Percentiles rank a stretch among this genome's conserved stretches.
Conservation (phyloP, 2,797 vertebrate genomes). For the Alcedo quadribrachys region DNA sequence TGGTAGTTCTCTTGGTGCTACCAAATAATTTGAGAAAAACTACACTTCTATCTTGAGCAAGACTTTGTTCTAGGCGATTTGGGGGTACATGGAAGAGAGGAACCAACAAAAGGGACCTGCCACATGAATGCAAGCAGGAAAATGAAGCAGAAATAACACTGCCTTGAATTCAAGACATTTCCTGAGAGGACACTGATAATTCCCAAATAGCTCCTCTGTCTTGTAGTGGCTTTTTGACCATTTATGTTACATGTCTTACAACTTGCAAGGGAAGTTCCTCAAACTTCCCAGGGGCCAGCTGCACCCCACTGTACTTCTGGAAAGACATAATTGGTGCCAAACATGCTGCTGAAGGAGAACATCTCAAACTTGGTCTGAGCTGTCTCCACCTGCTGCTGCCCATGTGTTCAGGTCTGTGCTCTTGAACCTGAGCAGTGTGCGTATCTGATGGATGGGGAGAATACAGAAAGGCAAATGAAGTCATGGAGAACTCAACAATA, state of each 20-base stretch:
- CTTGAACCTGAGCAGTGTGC: constrained; percentile 74
- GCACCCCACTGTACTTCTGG: constrained; percentile 74
- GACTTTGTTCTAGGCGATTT: not conserved
- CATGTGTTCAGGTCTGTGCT: constrained; percentile 42
- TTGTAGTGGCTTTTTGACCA: not conserved
- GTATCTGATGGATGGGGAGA: constrained; percentile 53
- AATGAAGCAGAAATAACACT: not conserved
- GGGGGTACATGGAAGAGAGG: not conserved
- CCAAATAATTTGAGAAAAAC: not conserved
- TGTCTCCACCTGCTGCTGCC: constrained; percentile 39
- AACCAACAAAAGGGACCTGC: not conserved
- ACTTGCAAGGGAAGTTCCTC: constrained; percentile 55
- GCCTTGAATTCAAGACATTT: not conserved
- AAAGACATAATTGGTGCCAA: constrained; percentile 73
- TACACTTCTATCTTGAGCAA: not conserved
- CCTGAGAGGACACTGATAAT: not conserved
- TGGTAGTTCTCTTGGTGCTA: not conserved
- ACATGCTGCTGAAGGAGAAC: constrained; percentile 77
- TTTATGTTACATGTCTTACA: not conserved
- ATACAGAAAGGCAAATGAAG: not conserved
- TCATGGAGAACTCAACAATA: not conserved
- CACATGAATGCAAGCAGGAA: not conserved
- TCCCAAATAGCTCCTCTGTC: not conserved
- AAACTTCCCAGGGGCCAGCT: constrained; percentile 72
- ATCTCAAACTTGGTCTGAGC: constrained; percentile 72